Evolutionary conservation across 2,113 vertebrate species (phyloP), one percentile per base, ranked within the genome.

Genomic region (Sprattus sprattus): DNA sequence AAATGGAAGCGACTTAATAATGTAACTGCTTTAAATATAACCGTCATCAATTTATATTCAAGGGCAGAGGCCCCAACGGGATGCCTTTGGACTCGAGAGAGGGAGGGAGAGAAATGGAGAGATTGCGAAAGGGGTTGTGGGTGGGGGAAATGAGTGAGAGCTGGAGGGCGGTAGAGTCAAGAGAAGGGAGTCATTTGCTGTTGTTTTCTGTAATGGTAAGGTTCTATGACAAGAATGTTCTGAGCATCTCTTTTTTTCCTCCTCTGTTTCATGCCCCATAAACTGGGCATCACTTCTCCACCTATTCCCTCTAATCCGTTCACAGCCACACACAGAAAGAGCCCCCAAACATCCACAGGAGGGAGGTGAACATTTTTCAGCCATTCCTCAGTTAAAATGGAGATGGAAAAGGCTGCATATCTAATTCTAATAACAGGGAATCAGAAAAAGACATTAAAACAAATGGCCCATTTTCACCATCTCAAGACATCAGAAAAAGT

Each of bases 1-100:
- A 90, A 88, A 88, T 67, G 46, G 80, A 82, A 52, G 44, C 13
- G 64, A 71, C 28, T 28, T 88, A 88, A 88, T 87, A 88, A 90
- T 88, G 81, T 82, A 88, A 81, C 85, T 84, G 86, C 82, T 88
- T 90, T 87, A 90, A 88, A 89, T 89, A 89, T 86, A 89, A 47
- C 85, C 52, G 83, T 89, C 87, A 89, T 88, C 85, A 85, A 88
- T 90, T 86, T 90, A 85, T 86, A 87, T 88, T 90, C 89, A 90
- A 90, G 89, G 89, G 87, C 89, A 90, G 84, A 18, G 67, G 84
- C 18, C 45, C 86, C 78, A 54, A 7, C 85, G 85, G 89, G 85
- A 88, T 71, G 64, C n/a, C 64, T 28, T n/a, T 28, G 64, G 22
- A 71, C 64, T 71, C 64, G 1, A 67, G 25, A 32, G 10, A 28